phyloP scores from a whole-genome alignment of 2,888 invertebrate genomes.

The Limnephilus lunatus region DNA sequence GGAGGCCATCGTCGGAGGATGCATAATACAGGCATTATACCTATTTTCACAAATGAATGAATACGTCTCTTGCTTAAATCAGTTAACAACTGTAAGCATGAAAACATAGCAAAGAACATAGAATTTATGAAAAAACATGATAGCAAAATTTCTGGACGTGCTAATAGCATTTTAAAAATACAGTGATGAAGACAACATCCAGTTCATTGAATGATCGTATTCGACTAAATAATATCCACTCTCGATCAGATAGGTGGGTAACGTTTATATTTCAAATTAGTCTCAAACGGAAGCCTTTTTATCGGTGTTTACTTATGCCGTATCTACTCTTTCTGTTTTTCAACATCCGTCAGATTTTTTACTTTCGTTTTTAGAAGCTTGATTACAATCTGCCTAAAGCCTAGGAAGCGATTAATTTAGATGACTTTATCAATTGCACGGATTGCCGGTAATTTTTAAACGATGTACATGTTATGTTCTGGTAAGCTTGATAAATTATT shows the following conservation, averaged over 20 bases:
- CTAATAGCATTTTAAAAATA: background rate
- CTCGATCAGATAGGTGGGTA: background rate
- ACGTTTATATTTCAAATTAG: background rate
- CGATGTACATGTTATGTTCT: background rate
- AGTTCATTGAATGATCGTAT: background rate
- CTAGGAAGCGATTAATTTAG: background rate
- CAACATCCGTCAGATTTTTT: background rate
- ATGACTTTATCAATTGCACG: constrained; percentile 2
- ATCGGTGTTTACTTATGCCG: background rate
- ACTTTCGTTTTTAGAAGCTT: background rate
- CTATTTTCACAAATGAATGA: no score
- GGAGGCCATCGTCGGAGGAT: no score
- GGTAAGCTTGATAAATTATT: background rate
- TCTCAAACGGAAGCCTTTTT: background rate
- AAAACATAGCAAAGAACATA: no score
- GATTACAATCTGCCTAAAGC: background rate
- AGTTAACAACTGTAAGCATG: background rate
- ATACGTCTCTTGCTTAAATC: background rate
- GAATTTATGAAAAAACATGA: background rate
- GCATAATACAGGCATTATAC: no score
- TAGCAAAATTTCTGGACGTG: background rate
- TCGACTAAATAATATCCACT: background rate
- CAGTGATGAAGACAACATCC: background rate
- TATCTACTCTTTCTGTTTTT: background rate
- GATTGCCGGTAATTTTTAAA: background rate